These are phyloP conservation scores for Busseola fusca DNA, from an alignment of 2,888 invertebrate genomes.

Conservation along the genomic window DNA sequence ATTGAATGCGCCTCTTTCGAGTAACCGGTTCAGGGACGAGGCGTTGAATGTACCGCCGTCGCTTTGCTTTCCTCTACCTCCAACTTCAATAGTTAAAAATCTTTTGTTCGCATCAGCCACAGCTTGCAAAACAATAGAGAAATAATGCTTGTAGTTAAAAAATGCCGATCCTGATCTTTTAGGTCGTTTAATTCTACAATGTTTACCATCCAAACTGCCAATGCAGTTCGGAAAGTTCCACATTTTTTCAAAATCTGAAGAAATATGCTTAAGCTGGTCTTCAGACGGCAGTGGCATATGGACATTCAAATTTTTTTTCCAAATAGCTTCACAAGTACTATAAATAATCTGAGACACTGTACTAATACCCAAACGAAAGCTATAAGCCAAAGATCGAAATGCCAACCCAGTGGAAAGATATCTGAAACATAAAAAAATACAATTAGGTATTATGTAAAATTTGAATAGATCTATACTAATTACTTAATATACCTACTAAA, in stretches of 20 bases:
- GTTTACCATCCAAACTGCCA: slow-evolving; percentile 43
- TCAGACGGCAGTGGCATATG: slow-evolving; percentile 1
- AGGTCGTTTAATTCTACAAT: slow-evolving; percentile 34
- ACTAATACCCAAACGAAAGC: slow-evolving; percentile 7
- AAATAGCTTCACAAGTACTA: slow-evolving; percentile 14
- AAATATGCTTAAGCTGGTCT: slow-evolving; percentile 8
- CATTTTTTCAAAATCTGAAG: background rate
- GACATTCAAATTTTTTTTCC: slow-evolving; percentile 3
- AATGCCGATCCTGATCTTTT: slow-evolving; percentile 48
- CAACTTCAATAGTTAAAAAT: slow-evolving; percentile 59
- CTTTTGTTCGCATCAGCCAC: slow-evolving; percentile 53
- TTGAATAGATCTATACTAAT: background rate
- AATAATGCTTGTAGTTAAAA: slow-evolving; percentile 49
- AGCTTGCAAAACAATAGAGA: slow-evolving; percentile 55
- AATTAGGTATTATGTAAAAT: slow-evolving; percentile 2
- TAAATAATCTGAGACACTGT: slow-evolving; percentile 7
- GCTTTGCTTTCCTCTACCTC: slow-evolving; percentile 56
- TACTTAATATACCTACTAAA: slow-evolving; percentile 7
- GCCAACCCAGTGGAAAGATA: slow-evolving; percentile 8
- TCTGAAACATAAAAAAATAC: slow-evolving; percentile 9
- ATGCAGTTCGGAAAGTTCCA: slow-evolving; percentile 9
- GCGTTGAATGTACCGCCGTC: slow-evolving; percentile 59
- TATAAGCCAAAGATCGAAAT: slow-evolving; percentile 12
- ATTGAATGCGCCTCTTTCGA: slow-evolving; percentile 53
- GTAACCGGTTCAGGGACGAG: slow-evolving; percentile 51